A percentile compares a stretch with the other conserved stretches of the same genome.
Evolutionary conservation across 1,140 invertebrate genomes (phyloP).

Genomic region (Whitmania pigra): DNA sequence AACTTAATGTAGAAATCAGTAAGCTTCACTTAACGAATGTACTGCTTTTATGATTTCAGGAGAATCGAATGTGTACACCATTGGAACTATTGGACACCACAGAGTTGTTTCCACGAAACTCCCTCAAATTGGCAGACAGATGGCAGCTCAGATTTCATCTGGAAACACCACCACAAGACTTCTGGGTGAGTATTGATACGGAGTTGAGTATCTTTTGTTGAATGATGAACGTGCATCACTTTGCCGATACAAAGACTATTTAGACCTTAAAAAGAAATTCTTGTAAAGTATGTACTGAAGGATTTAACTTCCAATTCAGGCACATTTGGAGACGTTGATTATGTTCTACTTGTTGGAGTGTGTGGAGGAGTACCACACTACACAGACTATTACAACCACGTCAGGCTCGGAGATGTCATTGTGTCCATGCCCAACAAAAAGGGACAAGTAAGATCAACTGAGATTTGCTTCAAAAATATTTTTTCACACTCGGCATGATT

Average conservation of each 20-base stretch:
- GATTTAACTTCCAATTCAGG: neutral
- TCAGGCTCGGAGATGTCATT: slow-evolving; percentile 89
- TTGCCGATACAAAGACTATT: too few species aligned
- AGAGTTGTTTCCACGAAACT: slow-evolving; percentile 91
- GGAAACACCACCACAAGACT: slow-evolving; percentile 90
- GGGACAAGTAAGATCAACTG: neutral
- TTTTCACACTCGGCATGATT: too few species aligned
- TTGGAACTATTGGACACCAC: slow-evolving; percentile 90
- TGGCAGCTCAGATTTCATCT: slow-evolving; percentile 81
- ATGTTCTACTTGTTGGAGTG: slow-evolving; percentile 88
- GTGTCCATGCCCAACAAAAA: slow-evolving; percentile 56
- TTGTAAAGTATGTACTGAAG: neutral
- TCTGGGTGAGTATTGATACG: slow-evolving; percentile 47
- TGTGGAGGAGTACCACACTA: slow-evolving; percentile 93
- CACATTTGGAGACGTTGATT: slow-evolving; percentile 76
- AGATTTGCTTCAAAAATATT: too few species aligned
- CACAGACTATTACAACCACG: slow-evolving; percentile 84
- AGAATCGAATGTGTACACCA: slow-evolving; percentile 93
- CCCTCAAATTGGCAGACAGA: slow-evolving; percentile 77
- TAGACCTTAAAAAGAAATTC: too few species aligned
- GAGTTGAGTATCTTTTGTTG: neutral
- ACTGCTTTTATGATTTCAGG: slow-evolving; percentile 43
- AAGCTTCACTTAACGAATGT: neutral
- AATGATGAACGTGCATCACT: neutral
- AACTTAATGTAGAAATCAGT: neutral